Evolutionary conservation across 2,888 invertebrate genomes (phyloP).

Genomic region (Xanthostigma xanthostigma): DNA sequence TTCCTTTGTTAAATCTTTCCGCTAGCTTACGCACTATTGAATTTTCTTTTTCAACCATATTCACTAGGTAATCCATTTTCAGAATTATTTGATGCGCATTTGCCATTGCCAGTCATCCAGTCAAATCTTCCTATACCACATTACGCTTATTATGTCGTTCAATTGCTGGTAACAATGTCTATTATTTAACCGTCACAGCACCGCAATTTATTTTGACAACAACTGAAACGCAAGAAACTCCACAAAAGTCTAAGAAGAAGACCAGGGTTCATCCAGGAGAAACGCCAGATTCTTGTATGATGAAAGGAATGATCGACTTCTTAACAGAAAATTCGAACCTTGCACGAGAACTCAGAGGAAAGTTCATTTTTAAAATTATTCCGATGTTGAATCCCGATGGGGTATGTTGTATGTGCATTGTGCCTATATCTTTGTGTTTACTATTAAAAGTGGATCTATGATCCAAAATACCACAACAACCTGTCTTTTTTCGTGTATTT

Average conservation of each 20-base stretch:
- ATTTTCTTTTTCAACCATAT: no score
- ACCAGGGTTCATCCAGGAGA: slow-evolving; percentile 92
- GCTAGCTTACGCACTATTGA: no score
- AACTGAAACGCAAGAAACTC: slow-evolving; percentile 21
- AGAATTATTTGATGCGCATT: slow-evolving; percentile 57
- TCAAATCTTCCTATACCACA: slow-evolving; percentile 71
- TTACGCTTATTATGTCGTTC: slow-evolving; percentile 66
- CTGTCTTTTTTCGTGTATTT: no score
- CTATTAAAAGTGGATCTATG: no score
- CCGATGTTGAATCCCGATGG: slow-evolving; percentile 96
- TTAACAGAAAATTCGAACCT: slow-evolving; percentile 68
- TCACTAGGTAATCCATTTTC: no score
- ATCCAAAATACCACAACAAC: no score
- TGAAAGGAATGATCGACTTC: slow-evolving; percentile 89
- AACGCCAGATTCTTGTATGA: slow-evolving; percentile 91
- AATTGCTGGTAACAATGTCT: slow-evolving; percentile 79
- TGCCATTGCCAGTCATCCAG: slow-evolving; percentile 72
- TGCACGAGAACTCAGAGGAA: slow-evolving; percentile 72
- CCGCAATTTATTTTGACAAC: slow-evolving; percentile 32
- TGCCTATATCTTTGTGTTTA: background rate
- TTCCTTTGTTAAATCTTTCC: no score
- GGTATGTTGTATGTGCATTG: slow-evolving; percentile 41
- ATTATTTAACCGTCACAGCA: slow-evolving; percentile 80
- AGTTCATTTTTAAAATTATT: slow-evolving; percentile 88
- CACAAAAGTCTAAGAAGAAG: slow-evolving; percentile 67